A percentile compares a stretch with the other conserved stretches of the same genome.
Evolutionary conservation across 2,888 invertebrate species (phyloP).

Genomic region (Bhutanitis thaidina): DNA sequence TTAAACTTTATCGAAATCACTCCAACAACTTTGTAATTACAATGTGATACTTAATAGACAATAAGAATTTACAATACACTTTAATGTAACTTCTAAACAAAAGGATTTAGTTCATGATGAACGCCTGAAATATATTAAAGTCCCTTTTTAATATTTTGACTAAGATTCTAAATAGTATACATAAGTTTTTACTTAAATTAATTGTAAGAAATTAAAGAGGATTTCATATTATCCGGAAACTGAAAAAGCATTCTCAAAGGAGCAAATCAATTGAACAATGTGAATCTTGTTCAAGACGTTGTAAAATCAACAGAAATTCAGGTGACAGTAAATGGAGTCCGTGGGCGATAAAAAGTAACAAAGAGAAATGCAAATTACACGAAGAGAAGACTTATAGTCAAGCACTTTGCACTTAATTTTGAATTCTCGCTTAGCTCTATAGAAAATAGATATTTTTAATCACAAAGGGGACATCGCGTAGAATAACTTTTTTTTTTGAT

Average conservation of each 20-base stretch:
- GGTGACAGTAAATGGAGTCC: neutral
- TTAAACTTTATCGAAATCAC: no score
- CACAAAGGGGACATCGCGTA: neutral
- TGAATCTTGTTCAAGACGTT: neutral
- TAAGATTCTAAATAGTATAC: no score
- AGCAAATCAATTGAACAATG: neutral
- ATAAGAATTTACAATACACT: no score
- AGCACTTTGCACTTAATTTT: neutral
- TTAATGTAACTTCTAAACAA: no score
- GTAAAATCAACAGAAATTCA: constrained; percentile 3
- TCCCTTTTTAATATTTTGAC: no score
- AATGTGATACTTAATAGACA: no score
- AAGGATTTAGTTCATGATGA: no score
- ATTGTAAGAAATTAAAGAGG: no score
- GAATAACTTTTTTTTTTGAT: neutral
- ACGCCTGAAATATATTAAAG: no score
- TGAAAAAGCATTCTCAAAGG: neutral
- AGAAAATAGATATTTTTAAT: constrained; percentile 1
- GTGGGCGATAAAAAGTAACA: neutral
- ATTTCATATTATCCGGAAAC: no score
- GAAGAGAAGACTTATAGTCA: neutral
- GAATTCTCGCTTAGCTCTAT: neutral
- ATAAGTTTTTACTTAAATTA: no score
- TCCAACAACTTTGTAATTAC: no score
- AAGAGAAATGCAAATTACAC: constrained; percentile 10